A percentile compares a stretch with the other conserved stretches of the same genome.
Conservation (phyloP, 2,888 invertebrate genomes). For the Xiphydria camelus region DNA sequence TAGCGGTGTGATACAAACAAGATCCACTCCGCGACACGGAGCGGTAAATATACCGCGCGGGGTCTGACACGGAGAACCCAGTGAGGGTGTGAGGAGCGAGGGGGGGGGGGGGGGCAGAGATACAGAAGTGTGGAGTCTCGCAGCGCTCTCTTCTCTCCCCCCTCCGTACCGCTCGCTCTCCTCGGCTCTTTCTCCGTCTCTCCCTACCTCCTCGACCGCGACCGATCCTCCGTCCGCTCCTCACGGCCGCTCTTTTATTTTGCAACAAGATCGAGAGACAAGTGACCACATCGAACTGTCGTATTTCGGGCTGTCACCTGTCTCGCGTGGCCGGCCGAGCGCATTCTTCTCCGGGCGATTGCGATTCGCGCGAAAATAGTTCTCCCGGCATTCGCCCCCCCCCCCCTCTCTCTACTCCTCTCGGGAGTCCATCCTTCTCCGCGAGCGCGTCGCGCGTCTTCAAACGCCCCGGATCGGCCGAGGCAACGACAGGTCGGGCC, state of each 20-base stretch:
- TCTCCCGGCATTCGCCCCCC: neutral
- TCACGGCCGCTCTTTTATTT: conserved; percentile 38
- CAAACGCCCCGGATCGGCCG: conserved; percentile 8
- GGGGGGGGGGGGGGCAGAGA: neutral
- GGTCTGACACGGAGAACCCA: conserved; percentile 2
- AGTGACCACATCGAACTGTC: conserved; percentile 50
- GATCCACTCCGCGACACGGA: conserved; percentile 46
- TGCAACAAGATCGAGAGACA: conserved; percentile 40
- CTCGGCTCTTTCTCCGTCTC: conserved; percentile 9
- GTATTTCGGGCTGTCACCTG: conserved; percentile 46
- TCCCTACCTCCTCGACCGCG: neutral
- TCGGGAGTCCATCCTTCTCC: conserved; percentile 3
- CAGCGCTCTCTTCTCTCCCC: conserved; percentile 1
- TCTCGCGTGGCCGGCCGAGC: conserved; percentile 25
- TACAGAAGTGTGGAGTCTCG: neutral
- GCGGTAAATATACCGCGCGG: conserved; percentile 44
- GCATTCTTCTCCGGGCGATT: conserved; percentile 13
- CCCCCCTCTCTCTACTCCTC: no score
- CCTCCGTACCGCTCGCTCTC: conserved; percentile 1
- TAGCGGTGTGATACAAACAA: conserved; percentile 51
- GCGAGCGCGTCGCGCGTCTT: conserved; percentile 13
- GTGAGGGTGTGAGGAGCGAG: neutral
- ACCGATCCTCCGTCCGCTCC: neutral
- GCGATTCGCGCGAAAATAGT: neutral
- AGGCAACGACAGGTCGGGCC: conserved; percentile 24